Percentiles rank a stretch among this genome's conserved stretches.
These are phyloP conservation scores for Falco berigora DNA, from an alignment of 2,797 vertebrate species.

Conservation along the genomic window DNA sequence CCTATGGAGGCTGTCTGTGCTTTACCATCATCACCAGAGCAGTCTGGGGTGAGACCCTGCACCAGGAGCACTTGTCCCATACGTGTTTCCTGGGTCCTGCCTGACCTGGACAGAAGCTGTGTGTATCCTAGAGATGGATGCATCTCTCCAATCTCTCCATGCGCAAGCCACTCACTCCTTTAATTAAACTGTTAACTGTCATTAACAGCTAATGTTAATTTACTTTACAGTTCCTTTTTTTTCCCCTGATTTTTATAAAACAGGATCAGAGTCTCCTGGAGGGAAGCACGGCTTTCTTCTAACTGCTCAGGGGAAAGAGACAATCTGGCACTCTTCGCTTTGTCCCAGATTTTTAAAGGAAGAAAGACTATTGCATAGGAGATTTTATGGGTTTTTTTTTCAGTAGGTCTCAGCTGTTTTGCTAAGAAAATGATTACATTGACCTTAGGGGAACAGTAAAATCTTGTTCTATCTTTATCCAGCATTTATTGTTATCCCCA, in stretches of 20 bases:
- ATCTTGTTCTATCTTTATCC: neutral
- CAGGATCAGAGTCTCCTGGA: neutral
- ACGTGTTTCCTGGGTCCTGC: neutral
- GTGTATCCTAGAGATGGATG: neutral
- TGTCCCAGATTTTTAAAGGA: slow-evolving; percentile 24
- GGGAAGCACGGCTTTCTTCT: neutral
- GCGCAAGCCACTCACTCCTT: neutral
- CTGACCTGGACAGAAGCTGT: neutral
- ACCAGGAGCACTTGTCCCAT: neutral
- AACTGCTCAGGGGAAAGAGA: neutral
- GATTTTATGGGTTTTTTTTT: neutral
- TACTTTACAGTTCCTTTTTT: neutral
- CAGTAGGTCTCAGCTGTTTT: neutral
- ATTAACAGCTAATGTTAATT: slow-evolving; percentile 13
- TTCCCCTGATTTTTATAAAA: neutral
- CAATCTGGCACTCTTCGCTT: neutral
- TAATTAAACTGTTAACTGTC: slow-evolving; percentile 37
- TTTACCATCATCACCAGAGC: neutral
- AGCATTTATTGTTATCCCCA: neutral
- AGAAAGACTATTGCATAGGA: neutral
- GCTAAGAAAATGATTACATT: neutral
- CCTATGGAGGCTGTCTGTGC: neutral
- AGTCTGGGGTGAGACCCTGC: neutral
- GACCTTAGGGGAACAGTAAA: neutral
- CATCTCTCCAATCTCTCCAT: neutral